These are phyloP conservation scores for Hucho hucho DNA, from an alignment of 2,113 vertebrate genomes.

Conservation along the genomic window DNA sequence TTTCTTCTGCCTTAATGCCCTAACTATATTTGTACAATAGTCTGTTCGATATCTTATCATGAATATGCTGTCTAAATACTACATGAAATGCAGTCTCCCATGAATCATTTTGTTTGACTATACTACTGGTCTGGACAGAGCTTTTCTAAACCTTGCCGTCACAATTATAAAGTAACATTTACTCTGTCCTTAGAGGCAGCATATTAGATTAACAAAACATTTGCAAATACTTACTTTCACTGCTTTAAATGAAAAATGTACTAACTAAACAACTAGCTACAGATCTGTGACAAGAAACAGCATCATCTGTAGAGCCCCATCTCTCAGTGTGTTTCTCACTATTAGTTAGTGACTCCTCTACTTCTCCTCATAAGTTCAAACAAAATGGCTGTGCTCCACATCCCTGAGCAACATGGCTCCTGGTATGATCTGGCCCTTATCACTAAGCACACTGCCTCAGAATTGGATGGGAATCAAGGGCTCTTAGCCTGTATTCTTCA, in stretches of 20 bases:
- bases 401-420: slow-evolving; percentile 30
- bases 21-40: background rate
- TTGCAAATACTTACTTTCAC: no score
- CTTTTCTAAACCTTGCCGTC: no score
- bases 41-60: background rate
- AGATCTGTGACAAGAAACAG: slow-evolving; percentile 9
- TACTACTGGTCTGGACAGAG: background rate
- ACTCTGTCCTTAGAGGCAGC: background rate
- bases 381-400: slow-evolving; percentile 48
- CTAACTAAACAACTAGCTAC: slow-evolving; percentile 4
- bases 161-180: background rate
- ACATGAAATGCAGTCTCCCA: background rate
- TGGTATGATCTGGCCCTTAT: slow-evolving; percentile 49
- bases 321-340: slow-evolving; percentile 38
- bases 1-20: background rate
- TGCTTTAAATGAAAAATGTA: background rate
- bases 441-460: slow-evolving; percentile 36
- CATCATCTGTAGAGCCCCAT: slow-evolving; percentile 13
- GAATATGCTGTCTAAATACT: background rate
- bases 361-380: slow-evolving; percentile 47
- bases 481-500: slow-evolving; percentile 28
- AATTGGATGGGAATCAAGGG: slow-evolving; percentile 47
- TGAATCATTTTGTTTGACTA: background rate
- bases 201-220: background rate
- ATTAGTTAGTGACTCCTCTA: slow-evolving; percentile 26